Percentiles rank a stretch among this genome's conserved stretches.
Evolutionary conservation across 1,140 invertebrate genomes (phyloP).

Genomic region (Neodiprion lecontei): DNA sequence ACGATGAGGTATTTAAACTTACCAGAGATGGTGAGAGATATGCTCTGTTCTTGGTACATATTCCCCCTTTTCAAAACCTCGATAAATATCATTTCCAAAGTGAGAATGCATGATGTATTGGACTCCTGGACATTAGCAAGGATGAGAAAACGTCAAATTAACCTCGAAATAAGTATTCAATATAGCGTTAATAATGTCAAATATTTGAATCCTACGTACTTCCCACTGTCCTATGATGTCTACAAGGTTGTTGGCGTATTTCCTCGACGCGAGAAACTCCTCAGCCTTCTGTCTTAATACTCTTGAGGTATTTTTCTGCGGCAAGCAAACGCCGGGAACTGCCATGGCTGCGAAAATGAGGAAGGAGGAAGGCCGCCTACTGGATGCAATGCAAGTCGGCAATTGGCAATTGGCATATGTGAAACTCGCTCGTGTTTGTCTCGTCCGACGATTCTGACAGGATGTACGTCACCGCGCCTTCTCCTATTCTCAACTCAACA

Average conservation of each 20-base stretch:
- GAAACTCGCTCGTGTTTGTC: neutral
- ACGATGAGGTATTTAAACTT: constrained; percentile 16
- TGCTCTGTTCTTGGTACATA: constrained; percentile 62
- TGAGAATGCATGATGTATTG: constrained; percentile 64
- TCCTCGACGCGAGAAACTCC: constrained; percentile 69
- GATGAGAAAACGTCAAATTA: constrained; percentile 28
- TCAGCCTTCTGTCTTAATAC: constrained; percentile 69
- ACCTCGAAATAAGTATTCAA: constrained; percentile 30
- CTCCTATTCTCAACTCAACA: no score
- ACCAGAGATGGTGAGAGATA: constrained; percentile 49
- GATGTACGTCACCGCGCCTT: no score
- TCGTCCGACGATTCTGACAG: no score
- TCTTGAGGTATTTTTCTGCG: constrained; percentile 57
- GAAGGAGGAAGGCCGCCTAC: neutral
- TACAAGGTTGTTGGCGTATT: constrained; percentile 68
- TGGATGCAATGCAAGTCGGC: neutral
- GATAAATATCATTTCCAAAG: constrained; percentile 73
- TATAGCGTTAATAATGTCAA: constrained; percentile 10
- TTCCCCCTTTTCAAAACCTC: constrained; percentile 70
- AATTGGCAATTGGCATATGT: no score
- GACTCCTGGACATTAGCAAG: constrained; percentile 47
- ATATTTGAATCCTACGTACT: constrained; percentile 46
- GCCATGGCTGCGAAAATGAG: neutral
- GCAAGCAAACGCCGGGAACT: constrained; percentile 13
- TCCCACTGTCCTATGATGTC: constrained; percentile 72